phyloP scores from a whole-genome alignment of 2,888 invertebrate genomes.

The Calliopum simillimum region DNA sequence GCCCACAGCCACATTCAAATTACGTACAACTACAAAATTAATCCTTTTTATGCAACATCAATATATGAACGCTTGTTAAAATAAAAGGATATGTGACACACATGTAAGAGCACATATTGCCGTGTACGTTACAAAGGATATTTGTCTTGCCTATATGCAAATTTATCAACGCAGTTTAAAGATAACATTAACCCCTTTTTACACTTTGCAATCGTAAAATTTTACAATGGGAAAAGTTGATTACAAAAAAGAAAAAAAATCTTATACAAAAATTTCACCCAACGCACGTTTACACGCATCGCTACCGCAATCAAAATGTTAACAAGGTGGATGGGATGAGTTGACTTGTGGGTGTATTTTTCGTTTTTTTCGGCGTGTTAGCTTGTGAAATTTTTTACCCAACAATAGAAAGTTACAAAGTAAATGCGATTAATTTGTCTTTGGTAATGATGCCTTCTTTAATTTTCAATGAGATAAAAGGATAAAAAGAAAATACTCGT shows the following conservation, averaged over 20 bases:
- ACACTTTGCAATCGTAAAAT: slow-evolving; percentile 37
- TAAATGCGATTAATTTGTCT: slow-evolving; percentile 50
- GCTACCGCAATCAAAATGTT: slow-evolving; percentile 19
- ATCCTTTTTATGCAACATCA: slow-evolving; percentile 21
- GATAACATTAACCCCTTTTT: slow-evolving; percentile 51
- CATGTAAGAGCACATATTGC: background rate
- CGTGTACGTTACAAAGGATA: slow-evolving; percentile 1
- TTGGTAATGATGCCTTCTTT: slow-evolving; percentile 51
- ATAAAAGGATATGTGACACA: slow-evolving; percentile 14
- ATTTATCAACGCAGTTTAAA: slow-evolving; percentile 23
- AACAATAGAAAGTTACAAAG: slow-evolving; percentile 47
- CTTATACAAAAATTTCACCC: background rate
- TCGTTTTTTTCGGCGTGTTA: slow-evolving; percentile 1
- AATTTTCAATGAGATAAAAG: too few species aligned
- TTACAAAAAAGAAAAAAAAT: background rate
- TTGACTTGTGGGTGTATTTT: background rate
- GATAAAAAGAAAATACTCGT: too few species aligned
- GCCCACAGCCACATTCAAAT: slow-evolving; percentile 13
- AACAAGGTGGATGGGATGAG: background rate
- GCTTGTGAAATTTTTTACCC: slow-evolving; percentile 13
- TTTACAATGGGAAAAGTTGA: slow-evolving; percentile 15
- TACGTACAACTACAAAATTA: background rate
- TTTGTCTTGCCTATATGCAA: background rate
- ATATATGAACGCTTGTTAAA: slow-evolving; percentile 5
- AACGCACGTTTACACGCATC: slow-evolving; percentile 16